Base-by-base conservation (phyloP, 2,888 invertebrate species). In the Clitarchus hookeri region DNA sequence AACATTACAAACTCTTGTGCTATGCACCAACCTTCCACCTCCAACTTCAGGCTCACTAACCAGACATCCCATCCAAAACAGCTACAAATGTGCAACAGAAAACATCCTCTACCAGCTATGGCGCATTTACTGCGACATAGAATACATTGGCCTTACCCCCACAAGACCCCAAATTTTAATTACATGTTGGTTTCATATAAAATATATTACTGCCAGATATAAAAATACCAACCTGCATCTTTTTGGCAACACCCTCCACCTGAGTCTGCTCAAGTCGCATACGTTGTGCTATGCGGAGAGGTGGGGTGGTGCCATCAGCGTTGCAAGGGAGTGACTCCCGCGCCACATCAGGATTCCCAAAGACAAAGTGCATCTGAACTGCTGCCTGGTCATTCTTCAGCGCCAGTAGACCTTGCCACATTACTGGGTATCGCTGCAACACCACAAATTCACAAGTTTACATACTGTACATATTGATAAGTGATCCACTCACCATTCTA, bases 291-390 rank as follows among this genome's bases (percentile, higher is more conserved):
- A 99, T 98, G 89, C 98, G 95, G 87, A 99, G 92, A 86, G 97
- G 96, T 89, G 97, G 96, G 89, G 97, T 96, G 85, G 95, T 95
- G 86, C 96, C 97, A 91, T 97, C 97, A 85, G 95, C 94, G 91
- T 96, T 95, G 88, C 95, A 95, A 84, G 98, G 98, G 90, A 99
- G 93, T 88, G 98, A 97, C 90, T 96, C 96, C 88, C 95, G 95
- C 16, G 98, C 98, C 88, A 99, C 97, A 89, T 94, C 94, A 16
- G 96, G 96, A 93, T 97, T 98, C 86, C 99, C 99, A 90, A 97
- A 97, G 88, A 99, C 98, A 92, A 98, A 98, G 93, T 99, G 98
- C 99, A 99, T 99, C 93, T 99, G 99, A 83, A 99, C 99, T 48
- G 97, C 97, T 11, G 98, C 98, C 90, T 97, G 97, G 92, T 99